phyloP scores from a whole-genome alignment of 2,797 vertebrate species.

The Gorsachius magnificus region DNA sequence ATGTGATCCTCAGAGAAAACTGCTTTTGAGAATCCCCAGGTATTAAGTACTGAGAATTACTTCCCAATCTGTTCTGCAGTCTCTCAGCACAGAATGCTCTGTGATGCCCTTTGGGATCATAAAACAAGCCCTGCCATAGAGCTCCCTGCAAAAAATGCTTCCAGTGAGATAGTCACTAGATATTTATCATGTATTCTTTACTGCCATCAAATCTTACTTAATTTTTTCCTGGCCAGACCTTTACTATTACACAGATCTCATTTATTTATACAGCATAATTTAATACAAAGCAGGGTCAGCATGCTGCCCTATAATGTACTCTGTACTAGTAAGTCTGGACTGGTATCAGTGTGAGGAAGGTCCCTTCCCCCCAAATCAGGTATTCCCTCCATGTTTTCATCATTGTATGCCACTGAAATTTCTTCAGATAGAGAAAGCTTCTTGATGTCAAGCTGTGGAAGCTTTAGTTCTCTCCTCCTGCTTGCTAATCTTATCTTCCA shows the following conservation, averaged over 20 bases:
- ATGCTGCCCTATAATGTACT: neutral
- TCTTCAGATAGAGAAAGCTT: neutral
- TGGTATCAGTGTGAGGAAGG: neutral
- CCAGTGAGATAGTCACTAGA: neutral
- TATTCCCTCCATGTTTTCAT: neutral
- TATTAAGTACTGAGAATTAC: constrained; percentile 6
- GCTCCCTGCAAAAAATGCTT: neutral
- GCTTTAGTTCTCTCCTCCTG: neutral
- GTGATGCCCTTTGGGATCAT: neutral
- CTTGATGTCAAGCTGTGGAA: neutral
- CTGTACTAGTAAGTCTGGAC: neutral
- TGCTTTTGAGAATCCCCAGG: constrained; percentile 25
- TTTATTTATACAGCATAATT: neutral
- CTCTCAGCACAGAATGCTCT: neutral
- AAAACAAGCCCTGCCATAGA: neutral
- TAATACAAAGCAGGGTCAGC: neutral
- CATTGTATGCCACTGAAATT: neutral
- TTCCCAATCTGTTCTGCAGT: neutral
- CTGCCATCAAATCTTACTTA: neutral
- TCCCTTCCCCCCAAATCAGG: accelerated
- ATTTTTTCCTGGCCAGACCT: neutral
- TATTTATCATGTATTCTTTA: neutral
- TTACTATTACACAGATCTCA: neutral
- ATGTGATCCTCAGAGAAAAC: constrained; percentile 25
- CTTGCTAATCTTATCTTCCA: neutral